Conservation (phyloP, 2,113 vertebrate species). For the Canis aureus region DNA sequence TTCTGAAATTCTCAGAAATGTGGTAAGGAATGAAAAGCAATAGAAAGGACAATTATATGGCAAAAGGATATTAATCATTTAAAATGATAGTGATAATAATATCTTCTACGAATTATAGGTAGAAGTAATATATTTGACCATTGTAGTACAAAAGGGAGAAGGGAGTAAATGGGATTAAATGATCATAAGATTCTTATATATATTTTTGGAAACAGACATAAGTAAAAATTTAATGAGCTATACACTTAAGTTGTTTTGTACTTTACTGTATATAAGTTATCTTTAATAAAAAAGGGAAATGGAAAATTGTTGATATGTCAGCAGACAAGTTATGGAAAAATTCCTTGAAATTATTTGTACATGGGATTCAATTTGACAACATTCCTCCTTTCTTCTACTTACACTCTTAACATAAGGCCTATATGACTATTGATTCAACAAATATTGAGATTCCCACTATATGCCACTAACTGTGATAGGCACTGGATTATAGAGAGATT, state of each 20-base stretch:
- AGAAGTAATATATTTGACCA: conserved; percentile 6
- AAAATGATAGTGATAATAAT: conserved; percentile 13
- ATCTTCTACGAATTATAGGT: neutral
- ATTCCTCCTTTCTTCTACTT: neutral
- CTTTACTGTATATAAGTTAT: neutral
- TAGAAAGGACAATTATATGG: neutral
- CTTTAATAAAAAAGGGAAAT: neutral
- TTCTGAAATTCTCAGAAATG: neutral
- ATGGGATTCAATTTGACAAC: neutral
- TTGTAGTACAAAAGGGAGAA: neutral
- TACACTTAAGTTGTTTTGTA: neutral
- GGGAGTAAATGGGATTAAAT: neutral
- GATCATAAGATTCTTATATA: neutral
- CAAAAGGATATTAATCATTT: neutral
- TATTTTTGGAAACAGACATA: conserved; percentile 21
- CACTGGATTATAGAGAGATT: neutral
- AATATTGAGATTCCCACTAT: neutral
- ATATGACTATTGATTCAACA: neutral
- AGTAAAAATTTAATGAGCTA: neutral
- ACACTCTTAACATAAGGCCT: neutral
- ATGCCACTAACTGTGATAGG: neutral
- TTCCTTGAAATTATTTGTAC: neutral
- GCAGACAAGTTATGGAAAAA: neutral
- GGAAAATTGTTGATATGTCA: neutral
- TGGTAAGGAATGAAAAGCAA: neutral